Base-by-base conservation (phyloP, 1,140 invertebrate species). In the roundworm (Caenorhabditis elegans) region DNA sequence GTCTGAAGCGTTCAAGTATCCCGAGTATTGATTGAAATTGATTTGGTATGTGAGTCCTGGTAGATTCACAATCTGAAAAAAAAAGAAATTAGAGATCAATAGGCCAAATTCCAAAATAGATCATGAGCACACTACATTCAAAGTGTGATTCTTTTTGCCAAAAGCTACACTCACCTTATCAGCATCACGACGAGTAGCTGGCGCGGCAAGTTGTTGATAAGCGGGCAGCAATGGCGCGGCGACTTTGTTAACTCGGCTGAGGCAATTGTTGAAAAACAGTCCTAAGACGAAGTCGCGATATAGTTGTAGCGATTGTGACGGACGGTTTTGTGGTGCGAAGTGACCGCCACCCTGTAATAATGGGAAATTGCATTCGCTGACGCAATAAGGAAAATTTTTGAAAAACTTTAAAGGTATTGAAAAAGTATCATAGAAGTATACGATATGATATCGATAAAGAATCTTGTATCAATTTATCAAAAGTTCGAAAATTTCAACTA, bases 251-350 rank as follows among this genome's bases (percentile, higher is more conserved):
- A 81, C 80, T 34, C 26, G n/a, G 39, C 60, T 81, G 36, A 81
- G 80, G 47, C 80, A 76, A 47, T 75, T 81, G 65, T 51, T 49
- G 31, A 22, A 81, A 46, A 70, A 39, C 43, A 60, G 36, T n/a
- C 36, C 51, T 19, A 46, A 39, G 15, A 81, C 43, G 36, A 90
- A 90, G 47, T 85, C 86, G 11, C 80, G 81, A 55, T 90, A 86
- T 84, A 90, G 86, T 76, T 90, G 84, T n/a, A 92, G 86, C 15
- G 91, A 90, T 80, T 87, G 89, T 6, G 84, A 85, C 53, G 92
- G 91, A 83, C 90, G 90, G 84, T 92, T 91, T 83, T 89, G 88
- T 3, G 92, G 92, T 5, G 92, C 91, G 90, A 92, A 92, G 87
- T 92, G 92, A 78, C 92, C 92, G 82, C 91, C 89, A 31, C 91